A percentile compares a stretch with the other conserved stretches of the same genome.
phyloP scores from a whole-genome alignment of 2,888 invertebrate species.

The Mylabris sibirica region DNA sequence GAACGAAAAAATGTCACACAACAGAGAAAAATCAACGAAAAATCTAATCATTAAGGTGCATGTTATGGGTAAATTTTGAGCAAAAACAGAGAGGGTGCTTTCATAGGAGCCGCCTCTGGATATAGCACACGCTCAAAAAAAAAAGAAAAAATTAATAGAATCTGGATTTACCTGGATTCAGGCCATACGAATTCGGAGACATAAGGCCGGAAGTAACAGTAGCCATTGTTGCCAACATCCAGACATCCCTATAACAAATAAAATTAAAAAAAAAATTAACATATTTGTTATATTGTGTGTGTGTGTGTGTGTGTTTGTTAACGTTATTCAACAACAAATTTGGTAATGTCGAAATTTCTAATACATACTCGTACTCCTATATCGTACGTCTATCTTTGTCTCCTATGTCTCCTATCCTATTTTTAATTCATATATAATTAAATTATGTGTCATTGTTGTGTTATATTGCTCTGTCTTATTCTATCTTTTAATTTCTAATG shows the following conservation, averaged over 20 bases:
- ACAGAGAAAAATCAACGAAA: too few species aligned
- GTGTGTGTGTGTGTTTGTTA: too few species aligned
- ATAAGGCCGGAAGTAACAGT: slow-evolving; percentile 61
- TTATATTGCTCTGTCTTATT: not conserved
- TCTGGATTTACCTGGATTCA: slow-evolving; percentile 54
- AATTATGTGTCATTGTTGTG: not conserved
- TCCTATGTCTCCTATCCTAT: too few species aligned
- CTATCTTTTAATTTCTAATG: slow-evolving; percentile 9
- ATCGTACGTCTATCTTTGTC: too few species aligned
- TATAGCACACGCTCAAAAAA: too few species aligned
- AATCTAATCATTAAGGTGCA: too few species aligned
- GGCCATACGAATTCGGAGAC: slow-evolving; percentile 61
- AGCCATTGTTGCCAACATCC: slow-evolving; percentile 60
- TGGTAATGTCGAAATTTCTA: not conserved
- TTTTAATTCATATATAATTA: not conserved
- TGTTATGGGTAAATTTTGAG: too few species aligned
- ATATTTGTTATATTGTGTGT: not conserved
- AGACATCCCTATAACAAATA: slow-evolving; percentile 57
- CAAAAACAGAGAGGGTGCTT: too few species aligned
- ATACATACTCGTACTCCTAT: too few species aligned
- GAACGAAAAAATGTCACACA: too few species aligned
- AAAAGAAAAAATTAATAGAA: not conserved
- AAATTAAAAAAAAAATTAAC: slow-evolving; percentile 16
- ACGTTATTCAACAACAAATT: not conserved
- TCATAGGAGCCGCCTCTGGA: too few species aligned